Evolutionary conservation across 2,797 vertebrate species (phyloP).

Genomic region (Hypotaenidia okinawae): DNA sequence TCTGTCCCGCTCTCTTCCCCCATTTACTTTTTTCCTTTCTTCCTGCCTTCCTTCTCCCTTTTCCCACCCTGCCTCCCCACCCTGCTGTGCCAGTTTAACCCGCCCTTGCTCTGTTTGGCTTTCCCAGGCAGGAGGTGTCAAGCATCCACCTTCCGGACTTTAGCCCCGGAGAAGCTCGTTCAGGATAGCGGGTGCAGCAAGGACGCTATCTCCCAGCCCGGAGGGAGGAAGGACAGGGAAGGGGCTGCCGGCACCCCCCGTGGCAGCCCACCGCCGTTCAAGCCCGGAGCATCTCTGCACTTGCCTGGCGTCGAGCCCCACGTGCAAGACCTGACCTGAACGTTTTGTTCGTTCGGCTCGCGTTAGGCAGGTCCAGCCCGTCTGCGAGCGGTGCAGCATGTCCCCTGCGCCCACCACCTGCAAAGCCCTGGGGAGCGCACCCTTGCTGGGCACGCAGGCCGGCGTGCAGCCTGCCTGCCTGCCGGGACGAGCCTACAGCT

Average conservation of each 20-base stretch:
- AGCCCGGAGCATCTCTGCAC: slow-evolving; percentile 53
- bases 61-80: background rate
- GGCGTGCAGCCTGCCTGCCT: fast-evolving
- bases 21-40: background rate
- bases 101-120: slow-evolving; percentile 20
- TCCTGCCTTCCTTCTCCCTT: background rate
- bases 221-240: background rate
- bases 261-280: fast-evolving
- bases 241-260: background rate
- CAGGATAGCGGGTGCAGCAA: background rate
- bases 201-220: background rate
- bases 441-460: fast-evolving
- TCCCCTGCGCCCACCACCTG: background rate
- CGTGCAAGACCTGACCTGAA: slow-evolving; percentile 98
- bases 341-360: slow-evolving; percentile 99
- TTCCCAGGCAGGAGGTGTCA: slow-evolving; percentile 62
- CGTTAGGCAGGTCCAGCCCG: slow-evolving; percentile 97
- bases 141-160: slow-evolving; percentile 34
- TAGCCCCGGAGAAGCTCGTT: background rate
- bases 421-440: background rate
- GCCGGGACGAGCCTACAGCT: fast-evolving
- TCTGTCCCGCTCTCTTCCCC: background rate
- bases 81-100: background rate
- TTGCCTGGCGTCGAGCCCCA: slow-evolving; percentile 95
- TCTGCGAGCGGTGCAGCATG: slow-evolving; percentile 59